These are phyloP conservation scores for Notoglanidium macrostoma DNA, from an alignment of 2,797 vertebrate genomes.

Conservation along the genomic window DNA sequence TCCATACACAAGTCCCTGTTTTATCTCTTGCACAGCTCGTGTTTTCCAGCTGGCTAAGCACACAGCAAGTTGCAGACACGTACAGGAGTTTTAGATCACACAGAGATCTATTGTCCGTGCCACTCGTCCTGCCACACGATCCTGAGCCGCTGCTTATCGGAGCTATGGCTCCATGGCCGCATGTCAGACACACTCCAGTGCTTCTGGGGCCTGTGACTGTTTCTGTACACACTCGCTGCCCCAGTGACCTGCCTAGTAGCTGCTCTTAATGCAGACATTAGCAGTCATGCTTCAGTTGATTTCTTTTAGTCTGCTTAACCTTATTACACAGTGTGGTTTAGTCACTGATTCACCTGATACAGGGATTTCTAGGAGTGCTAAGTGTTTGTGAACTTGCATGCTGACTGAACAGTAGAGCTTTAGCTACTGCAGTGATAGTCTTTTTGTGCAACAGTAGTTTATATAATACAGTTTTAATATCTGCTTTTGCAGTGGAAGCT, in stretches of 20 bases:
- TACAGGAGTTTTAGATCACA: conserved; percentile 30
- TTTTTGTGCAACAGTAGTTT: not conserved
- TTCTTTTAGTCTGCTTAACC: conserved; percentile 1
- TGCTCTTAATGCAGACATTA: not conserved
- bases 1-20: not conserved
- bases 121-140: conserved; percentile 11
- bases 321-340: not conserved
- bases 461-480: not conserved
- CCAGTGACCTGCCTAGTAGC: conserved; percentile 1
- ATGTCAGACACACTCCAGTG: conserved; percentile 29
- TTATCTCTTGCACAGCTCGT: not conserved
- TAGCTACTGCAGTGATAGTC: not conserved
- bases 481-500: not conserved
- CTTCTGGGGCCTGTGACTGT: conserved; percentile 12
- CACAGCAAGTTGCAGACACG: conserved; percentile 25
- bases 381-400: not conserved
- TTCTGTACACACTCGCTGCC: not conserved
- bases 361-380: not conserved
- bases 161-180: conserved; percentile 15
- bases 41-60: conserved; percentile 34
- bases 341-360: conserved; percentile 28
- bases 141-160: conserved; percentile 23
- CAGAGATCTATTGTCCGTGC: conserved; percentile 29
- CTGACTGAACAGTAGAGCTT: not conserved
- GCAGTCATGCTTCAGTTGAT: not conserved